These are phyloP conservation scores for Hippocampus guttulatus DNA, from an alignment of 2,113 vertebrate genomes.

Conservation along the genomic window DNA sequence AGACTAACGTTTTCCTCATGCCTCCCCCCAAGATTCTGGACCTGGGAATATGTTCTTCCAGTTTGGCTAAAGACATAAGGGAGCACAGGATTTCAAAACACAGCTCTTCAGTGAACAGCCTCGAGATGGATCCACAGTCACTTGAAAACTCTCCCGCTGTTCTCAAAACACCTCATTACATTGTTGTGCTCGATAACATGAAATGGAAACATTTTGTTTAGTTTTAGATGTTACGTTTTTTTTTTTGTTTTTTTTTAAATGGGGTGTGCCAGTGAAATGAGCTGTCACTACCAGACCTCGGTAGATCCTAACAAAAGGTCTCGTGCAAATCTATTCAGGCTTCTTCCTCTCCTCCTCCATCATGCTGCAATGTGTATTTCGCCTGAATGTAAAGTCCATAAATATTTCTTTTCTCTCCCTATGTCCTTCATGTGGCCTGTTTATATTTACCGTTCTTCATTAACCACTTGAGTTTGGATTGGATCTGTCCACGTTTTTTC, in stretches of 20 bases:
- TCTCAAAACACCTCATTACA: conserved; percentile 10
- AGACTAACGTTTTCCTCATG: background rate
- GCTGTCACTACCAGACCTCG: conserved; percentile 53
- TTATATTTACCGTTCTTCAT: conserved; percentile 65
- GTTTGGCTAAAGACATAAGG: conserved; percentile 79
- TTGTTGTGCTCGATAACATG: background rate
- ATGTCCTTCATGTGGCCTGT: conserved; percentile 43
- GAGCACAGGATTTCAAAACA: background rate
- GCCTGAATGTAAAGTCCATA: conserved; percentile 63
- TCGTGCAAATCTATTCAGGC: conserved; percentile 24
- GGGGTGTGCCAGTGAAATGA: conserved; percentile 16
- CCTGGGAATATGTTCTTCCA: conserved; percentile 98
- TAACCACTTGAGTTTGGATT: conserved; percentile 30
- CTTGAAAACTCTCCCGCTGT: conserved; percentile 52
- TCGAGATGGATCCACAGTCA: conserved; percentile 38
- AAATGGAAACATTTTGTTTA: conserved; percentile 20
- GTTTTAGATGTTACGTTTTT: conserved; percentile 16
- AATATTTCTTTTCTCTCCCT: conserved; percentile 7
- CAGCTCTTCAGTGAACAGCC: conserved; percentile 34
- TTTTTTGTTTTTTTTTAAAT: conserved; percentile 6
- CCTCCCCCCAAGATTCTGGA: conserved; percentile 76
- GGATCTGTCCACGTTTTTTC: conserved; percentile 7
- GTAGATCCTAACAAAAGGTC: conserved; percentile 39
- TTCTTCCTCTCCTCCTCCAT: conserved; percentile 35
- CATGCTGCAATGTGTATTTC: conserved; percentile 58